phyloP scores from a whole-genome alignment of 2,888 invertebrate genomes.

The Polyommatus icarus region DNA sequence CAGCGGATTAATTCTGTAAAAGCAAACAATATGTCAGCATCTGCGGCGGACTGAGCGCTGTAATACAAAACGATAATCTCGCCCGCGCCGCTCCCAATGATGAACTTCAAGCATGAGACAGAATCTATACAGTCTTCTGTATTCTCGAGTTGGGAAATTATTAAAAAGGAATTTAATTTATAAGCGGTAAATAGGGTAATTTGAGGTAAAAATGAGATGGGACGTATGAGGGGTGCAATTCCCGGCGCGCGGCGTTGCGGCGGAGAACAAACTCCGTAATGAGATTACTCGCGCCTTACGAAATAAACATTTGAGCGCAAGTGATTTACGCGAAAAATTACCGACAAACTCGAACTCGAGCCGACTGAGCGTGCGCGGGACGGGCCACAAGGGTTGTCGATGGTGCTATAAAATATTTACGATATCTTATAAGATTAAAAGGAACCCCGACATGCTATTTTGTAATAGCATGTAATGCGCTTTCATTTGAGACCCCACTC shows the following conservation, averaged over 20 bases:
- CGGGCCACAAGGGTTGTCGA: background rate
- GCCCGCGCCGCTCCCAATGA: too few relatives aligned
- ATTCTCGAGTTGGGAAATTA: too few relatives aligned
- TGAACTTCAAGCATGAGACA: too few relatives aligned
- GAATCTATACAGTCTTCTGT: too few relatives aligned
- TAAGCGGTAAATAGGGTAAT: slow-evolving; percentile 14
- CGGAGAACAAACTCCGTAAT: slow-evolving; percentile 47
- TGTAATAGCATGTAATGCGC: too few relatives aligned
- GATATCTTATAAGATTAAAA: too few relatives aligned
- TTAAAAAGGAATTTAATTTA: background rate
- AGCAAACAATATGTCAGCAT: slow-evolving; percentile 13
- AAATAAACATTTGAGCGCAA: slow-evolving; percentile 56
- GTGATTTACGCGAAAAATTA: slow-evolving; percentile 44
- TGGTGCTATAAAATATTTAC: background rate
- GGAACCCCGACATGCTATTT: too few relatives aligned
- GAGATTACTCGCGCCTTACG: slow-evolving; percentile 51
- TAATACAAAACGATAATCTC: background rate
- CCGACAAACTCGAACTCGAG: slow-evolving; percentile 35
- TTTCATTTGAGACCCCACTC: too few relatives aligned
- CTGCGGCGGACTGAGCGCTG: background rate
- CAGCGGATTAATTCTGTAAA: slow-evolving; percentile 19
- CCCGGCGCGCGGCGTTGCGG: background rate
- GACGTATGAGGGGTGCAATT: background rate
- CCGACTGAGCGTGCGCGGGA: background rate
- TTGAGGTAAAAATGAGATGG: slow-evolving; percentile 15